Percentiles rank a stretch among this genome's conserved stretches.
Conservation (phyloP, 2,113 vertebrate species). For the Rhombomys opimus region DNA sequence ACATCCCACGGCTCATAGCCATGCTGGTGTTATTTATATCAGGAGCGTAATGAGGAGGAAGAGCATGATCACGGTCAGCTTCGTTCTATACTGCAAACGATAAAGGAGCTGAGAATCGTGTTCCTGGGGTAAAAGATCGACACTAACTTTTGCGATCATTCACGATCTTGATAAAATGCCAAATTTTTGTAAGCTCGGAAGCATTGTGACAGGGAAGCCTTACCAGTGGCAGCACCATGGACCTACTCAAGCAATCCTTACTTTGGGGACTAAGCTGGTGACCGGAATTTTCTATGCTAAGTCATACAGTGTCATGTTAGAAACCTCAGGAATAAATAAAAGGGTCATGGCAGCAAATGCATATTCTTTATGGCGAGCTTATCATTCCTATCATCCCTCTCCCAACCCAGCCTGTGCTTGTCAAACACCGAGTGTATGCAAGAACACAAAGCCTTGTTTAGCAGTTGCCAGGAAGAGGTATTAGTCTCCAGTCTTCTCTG, state of each 20-base stretch:
- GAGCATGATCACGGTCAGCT: background rate
- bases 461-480: background rate
- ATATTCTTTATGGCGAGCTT: background rate
- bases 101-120: background rate
- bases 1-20: background rate
- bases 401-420: background rate
- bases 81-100: background rate
- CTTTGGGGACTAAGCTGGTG: background rate
- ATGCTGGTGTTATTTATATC: background rate
- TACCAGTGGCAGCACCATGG: background rate
- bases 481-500: background rate
- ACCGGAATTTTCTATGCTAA: conserved; percentile 20
- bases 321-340: conserved; percentile 1
- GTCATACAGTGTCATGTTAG: conserved; percentile 13
- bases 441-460: background rate
- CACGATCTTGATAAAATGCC: background rate
- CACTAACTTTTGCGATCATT: background rate
- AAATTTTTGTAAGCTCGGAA: conserved; percentile 6
- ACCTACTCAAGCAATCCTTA: background rate
- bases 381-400: background rate
- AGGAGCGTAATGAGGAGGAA: background rate
- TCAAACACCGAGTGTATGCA: background rate
- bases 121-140: background rate
- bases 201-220: background rate
- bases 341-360: background rate